Evolutionary conservation across 2,888 invertebrate species (phyloP).

Genomic region (Sinodicranocentrus sp.): DNA sequence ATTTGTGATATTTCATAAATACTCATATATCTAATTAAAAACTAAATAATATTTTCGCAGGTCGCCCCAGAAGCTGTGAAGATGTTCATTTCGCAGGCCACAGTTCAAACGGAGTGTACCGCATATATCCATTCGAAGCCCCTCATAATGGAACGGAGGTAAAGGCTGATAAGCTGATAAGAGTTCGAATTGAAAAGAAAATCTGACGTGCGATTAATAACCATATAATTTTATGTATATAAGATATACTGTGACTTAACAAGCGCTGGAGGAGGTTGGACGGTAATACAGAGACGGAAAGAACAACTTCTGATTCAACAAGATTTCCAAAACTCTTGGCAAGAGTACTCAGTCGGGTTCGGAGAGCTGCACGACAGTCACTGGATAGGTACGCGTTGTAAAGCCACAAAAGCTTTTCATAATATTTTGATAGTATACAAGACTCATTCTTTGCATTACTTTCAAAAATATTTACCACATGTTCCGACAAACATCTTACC

Average conservation of each 20-base stretch:
- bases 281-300: constrained; percentile 71
- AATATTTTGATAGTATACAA: neutral
- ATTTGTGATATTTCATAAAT: no score
- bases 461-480: constrained; percentile 4
- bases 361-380: constrained; percentile 69
- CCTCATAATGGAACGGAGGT: constrained; percentile 63
- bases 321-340: constrained; percentile 72
- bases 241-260: constrained; percentile 74
- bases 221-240: neutral
- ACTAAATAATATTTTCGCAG: no score
- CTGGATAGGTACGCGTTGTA: constrained; percentile 71
- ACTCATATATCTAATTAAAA: no score
- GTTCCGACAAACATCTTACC: neutral
- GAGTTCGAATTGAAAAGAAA: neutral
- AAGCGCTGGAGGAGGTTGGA: constrained; percentile 72
- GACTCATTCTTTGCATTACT: neutral
- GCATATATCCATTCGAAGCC: constrained; percentile 63
- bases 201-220: neutral
- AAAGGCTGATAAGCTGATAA: constrained; percentile 1
- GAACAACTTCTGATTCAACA: constrained; percentile 62
- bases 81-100: constrained; percentile 67
- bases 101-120: constrained; percentile 70
- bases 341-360: constrained; percentile 72
- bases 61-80: constrained; percentile 68
- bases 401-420: neutral